Evolutionary conservation across 2,888 invertebrate genomes (phyloP).

Genomic region (Limulus polyphemus): DNA sequence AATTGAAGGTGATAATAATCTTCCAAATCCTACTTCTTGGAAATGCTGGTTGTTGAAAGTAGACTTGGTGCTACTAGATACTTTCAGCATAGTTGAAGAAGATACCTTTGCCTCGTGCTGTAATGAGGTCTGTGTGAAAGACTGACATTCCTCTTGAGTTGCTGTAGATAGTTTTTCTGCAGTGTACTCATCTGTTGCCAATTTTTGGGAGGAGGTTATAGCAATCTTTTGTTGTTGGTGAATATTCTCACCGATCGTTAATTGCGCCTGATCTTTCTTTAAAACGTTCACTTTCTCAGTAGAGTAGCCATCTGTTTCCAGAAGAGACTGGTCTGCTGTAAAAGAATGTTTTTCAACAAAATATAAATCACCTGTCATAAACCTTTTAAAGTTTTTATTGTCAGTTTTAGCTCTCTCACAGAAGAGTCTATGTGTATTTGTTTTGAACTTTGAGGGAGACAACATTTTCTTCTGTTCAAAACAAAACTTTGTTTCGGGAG

Average conservation of each 20-base stretch:
- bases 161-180: conserved; percentile 49
- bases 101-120: not conserved
- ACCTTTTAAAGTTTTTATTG: conserved; percentile 54
- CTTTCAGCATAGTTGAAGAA: conserved; percentile 25
- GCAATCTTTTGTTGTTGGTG: conserved; percentile 75
- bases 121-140: not conserved
- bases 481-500: too few relatives aligned
- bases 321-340: conserved; percentile 58
- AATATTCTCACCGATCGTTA: conserved; percentile 68
- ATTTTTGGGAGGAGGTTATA: conserved; percentile 66
- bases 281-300: conserved; percentile 69
- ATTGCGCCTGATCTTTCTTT: conserved; percentile 49
- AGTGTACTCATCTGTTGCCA: conserved; percentile 72
- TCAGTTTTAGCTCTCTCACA: conserved; percentile 29
- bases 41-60: conserved; percentile 15
- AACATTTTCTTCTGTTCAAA: too few relatives aligned
- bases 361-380: conserved; percentile 61
- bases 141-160: not conserved
- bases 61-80: conserved; percentile 21
- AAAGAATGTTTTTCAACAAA: conserved; percentile 60
- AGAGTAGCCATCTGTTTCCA: conserved; percentile 70
- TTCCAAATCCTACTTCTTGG: conserved; percentile 17
- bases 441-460: too few relatives aligned
- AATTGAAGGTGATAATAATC: conserved; percentile 4
- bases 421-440: too few relatives aligned